Percentiles rank a stretch among this genome's conserved stretches.
phyloP scores from a whole-genome alignment of 2,888 invertebrate species.

The Scelioninae gen. 2 region DNA sequence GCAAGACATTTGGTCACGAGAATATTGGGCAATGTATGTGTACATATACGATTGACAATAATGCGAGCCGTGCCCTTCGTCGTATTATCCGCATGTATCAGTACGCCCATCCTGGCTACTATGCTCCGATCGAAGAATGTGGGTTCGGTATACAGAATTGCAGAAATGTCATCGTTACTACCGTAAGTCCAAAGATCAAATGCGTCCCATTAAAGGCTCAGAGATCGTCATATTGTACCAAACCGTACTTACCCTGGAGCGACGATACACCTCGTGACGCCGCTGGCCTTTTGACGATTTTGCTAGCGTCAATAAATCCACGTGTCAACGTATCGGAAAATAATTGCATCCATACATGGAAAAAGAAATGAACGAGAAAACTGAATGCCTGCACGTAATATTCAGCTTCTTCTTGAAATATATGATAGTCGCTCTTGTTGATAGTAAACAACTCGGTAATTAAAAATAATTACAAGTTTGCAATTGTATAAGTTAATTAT shows the following conservation, averaged over 20 bases:
- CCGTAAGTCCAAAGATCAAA: conserved; percentile 65
- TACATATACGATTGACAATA: conserved; percentile 40
- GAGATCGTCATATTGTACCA: conserved; percentile 69
- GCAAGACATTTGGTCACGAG: conserved; percentile 33
- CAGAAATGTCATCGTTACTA: conserved; percentile 57
- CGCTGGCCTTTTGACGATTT: conserved; percentile 69
- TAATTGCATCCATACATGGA: conserved; percentile 61
- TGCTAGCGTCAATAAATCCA: conserved; percentile 64
- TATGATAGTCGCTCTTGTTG: not conserved
- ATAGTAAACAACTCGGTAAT: conserved; percentile 10
- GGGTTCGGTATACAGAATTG: conserved; percentile 66
- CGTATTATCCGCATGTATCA: conserved; percentile 38
- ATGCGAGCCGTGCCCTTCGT: conserved; percentile 52
- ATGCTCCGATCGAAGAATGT: conserved; percentile 65
- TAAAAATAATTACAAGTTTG: conserved; percentile 15
- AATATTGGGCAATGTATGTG: conserved; percentile 1
- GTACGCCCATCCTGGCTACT: conserved; percentile 30
- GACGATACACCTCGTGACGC: conserved; percentile 66
- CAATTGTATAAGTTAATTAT: conserved; percentile 11
- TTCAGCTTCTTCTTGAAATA: not conserved
- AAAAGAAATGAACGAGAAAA: conserved; percentile 31
- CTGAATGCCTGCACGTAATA: not conserved
- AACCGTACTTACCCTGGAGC: conserved; percentile 65
- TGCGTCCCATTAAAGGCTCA: conserved; percentile 72
- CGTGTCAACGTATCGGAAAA: conserved; percentile 61